These are phyloP conservation scores for Baronia brevicornis DNA, from an alignment of 2,888 invertebrate species.

Conservation along the genomic window DNA sequence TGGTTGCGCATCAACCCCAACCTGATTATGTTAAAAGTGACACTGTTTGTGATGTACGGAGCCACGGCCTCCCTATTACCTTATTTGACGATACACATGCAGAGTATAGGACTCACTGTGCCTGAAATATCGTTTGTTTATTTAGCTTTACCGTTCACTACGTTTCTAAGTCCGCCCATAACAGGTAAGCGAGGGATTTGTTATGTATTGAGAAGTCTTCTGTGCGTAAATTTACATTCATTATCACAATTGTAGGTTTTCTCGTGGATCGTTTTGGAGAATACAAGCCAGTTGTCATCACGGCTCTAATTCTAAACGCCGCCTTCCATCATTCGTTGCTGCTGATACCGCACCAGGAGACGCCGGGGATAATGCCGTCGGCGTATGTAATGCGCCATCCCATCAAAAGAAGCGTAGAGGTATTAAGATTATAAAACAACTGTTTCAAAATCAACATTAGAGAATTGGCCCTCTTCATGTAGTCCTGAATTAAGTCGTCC, in stretches of 20 bases:
- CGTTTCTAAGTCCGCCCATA: slow-evolving; percentile 89
- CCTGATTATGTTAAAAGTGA: slow-evolving; percentile 86
- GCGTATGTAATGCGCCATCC: slow-evolving; percentile 86
- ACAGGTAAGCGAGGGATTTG: slow-evolving; percentile 75
- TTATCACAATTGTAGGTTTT: slow-evolving; percentile 72
- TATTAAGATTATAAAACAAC: too few species aligned
- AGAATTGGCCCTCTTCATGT: slow-evolving; percentile 40
- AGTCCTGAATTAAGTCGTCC: slow-evolving; percentile 46
- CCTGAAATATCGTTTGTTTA: slow-evolving; percentile 92
- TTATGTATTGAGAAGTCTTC: neutral
- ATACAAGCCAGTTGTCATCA: slow-evolving; percentile 88
- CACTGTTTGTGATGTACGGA: slow-evolving; percentile 89
- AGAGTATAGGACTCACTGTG: slow-evolving; percentile 89
- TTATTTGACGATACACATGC: slow-evolving; percentile 93
- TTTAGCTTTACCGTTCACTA: slow-evolving; percentile 88
- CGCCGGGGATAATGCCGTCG: slow-evolving; percentile 83
- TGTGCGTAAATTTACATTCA: slow-evolving; percentile 11
- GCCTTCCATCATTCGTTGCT: slow-evolving; percentile 87
- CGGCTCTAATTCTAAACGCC: slow-evolving; percentile 85
- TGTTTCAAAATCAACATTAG: slow-evolving; percentile 41
- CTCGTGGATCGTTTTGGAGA: slow-evolving; percentile 91
- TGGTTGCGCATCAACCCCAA: slow-evolving; percentile 82
- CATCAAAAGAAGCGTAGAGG: slow-evolving; percentile 81
- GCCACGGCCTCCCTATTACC: slow-evolving; percentile 90
- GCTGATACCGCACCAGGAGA: slow-evolving; percentile 86